phyloP scores from a whole-genome alignment of 53 echinoderm and acorn worm species.

The Astropecten irregularis region DNA sequence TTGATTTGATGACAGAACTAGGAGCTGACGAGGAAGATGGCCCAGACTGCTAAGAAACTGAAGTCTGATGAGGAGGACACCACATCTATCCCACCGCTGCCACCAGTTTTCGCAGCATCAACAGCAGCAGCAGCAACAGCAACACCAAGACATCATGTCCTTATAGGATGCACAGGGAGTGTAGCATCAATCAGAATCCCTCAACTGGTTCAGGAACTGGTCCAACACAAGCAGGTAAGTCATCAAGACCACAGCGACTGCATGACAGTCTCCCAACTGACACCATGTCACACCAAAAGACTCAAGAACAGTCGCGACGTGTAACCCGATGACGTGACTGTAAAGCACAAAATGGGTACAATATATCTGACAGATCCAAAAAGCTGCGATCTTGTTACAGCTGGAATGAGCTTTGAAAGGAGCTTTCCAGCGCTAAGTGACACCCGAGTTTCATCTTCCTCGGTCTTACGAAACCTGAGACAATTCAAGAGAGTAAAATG shows the following conservation, averaged over 20 bases:
- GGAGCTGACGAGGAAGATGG: not conserved
- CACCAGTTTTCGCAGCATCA: too few relatives aligned
- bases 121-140: not conserved
- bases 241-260: not conserved
- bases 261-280: not conserved
- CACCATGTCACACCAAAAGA: too few relatives aligned
- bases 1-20: too few relatives aligned
- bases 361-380: too few relatives aligned
- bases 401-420: too few relatives aligned
- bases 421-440: too few relatives aligned
- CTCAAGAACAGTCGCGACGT: not conserved
- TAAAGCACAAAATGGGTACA: too few relatives aligned
- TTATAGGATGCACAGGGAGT: slow-evolving; percentile 94
- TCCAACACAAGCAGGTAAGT: slow-evolving; percentile 68
- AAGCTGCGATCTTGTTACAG: too few relatives aligned
- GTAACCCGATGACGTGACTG: not conserved
- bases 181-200: slow-evolving; percentile 91
- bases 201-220: slow-evolving; percentile 64
- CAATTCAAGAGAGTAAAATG: too few relatives aligned
- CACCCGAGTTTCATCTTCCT: too few relatives aligned
- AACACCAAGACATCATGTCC: slow-evolving; percentile 20
- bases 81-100: not conserved
- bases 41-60: slow-evolving; percentile 4
- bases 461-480: too few relatives aligned
- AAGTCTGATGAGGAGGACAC: not conserved